These are phyloP conservation scores for Aselliscus stoliczkanus DNA, from an alignment of 2,797 vertebrate species.

Conservation along the genomic window DNA sequence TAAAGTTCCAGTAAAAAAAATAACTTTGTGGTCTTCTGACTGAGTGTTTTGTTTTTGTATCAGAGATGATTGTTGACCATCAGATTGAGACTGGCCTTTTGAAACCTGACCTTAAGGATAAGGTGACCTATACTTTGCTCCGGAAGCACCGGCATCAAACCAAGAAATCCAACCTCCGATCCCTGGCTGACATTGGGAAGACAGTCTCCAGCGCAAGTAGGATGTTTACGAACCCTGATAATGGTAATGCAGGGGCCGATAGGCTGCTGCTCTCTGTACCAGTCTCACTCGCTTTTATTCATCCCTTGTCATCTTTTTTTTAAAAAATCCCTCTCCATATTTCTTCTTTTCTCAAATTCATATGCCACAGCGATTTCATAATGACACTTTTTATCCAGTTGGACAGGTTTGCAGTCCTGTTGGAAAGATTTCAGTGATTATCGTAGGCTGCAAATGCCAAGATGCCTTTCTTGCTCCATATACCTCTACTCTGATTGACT, in stretches of 20 bases:
- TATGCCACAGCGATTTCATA: conserved; percentile 28
- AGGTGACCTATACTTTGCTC: conserved; percentile 95
- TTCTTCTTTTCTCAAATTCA: conserved; percentile 33
- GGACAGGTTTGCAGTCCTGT: background rate
- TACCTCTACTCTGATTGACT: background rate
- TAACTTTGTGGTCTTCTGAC: background rate
- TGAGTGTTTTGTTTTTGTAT: background rate
- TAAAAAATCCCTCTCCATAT: background rate
- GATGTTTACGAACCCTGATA: conserved; percentile 97
- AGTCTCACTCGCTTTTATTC: background rate
- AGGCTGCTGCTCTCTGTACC: conserved; percentile 83
- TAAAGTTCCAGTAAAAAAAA: background rate
- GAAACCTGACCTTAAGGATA: conserved; percentile 94
- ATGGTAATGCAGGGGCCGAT: conserved; percentile 92
- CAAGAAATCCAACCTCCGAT: conserved; percentile 98
- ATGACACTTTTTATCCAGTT: background rate
- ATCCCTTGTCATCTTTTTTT: background rate
- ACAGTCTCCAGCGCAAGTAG: conserved; percentile 99
- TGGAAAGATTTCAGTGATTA: background rate
- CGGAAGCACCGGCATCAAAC: conserved; percentile 97
- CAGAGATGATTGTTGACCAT: conserved; percentile 95
- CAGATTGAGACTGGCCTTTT: conserved; percentile 94
- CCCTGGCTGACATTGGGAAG: conserved; percentile 97
- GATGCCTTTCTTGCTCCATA: background rate
- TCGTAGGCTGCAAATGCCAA: background rate